Percentiles rank a stretch among this genome's conserved stretches.
Evolutionary conservation across 30 jellyfish, hydroid and myxozoan species (phyloP).

Genomic region (Chrysaora quinquecirrha): DNA sequence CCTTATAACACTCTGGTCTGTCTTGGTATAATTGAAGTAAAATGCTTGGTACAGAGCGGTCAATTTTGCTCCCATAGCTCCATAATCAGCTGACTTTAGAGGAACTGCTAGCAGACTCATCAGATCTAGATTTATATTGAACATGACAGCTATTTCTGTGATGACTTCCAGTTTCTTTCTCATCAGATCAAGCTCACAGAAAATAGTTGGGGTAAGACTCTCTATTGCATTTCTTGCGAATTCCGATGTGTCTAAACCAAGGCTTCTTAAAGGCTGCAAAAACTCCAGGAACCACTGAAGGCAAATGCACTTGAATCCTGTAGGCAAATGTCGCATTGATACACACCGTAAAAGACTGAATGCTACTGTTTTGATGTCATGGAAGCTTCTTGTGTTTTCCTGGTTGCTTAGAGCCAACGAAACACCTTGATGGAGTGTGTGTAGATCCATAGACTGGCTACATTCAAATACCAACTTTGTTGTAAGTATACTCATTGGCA

Average conservation of each 20-base stretch:
- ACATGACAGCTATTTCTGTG: conserved; percentile 5
- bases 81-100: conserved; percentile 26
- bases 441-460: conserved; percentile 39
- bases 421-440: conserved; percentile 40
- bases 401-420: conserved; percentile 24
- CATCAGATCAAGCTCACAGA: conserved; percentile 11
- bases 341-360: conserved; percentile 16
- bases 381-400: conserved; percentile 7
- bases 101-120: conserved; percentile 19
- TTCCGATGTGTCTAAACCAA: background rate
- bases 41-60: conserved; percentile 23
- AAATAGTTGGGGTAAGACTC: background rate
- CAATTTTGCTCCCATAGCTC: conserved; percentile 11
- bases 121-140: background rate
- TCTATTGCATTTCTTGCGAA: background rate
- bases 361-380: conserved; percentile 25
- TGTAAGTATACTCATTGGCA: conserved; percentile 43
- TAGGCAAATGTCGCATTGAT: conserved; percentile 40
- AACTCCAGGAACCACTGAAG: conserved; percentile 53
- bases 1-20: background rate
- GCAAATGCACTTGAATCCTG: conserved; percentile 35
- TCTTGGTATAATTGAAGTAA: conserved; percentile 6
- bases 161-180: conserved; percentile 26
- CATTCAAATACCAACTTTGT: conserved; percentile 44
- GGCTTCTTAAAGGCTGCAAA: background rate